Evolutionary conservation across 2,888 invertebrate species (phyloP).

Genomic region (Rapana venosa): DNA sequence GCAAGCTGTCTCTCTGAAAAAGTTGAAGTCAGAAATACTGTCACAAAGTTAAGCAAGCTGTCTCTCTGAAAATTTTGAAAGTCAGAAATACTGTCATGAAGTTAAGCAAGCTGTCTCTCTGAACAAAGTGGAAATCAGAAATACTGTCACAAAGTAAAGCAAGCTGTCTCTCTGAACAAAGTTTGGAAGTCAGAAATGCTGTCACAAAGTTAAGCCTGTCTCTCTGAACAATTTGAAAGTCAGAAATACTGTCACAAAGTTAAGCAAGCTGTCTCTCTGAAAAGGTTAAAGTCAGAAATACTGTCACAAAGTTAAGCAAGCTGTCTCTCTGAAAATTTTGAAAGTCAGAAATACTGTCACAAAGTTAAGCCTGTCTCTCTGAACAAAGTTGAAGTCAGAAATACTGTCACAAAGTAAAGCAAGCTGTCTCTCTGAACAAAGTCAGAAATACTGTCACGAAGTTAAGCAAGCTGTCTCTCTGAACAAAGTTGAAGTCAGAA

Average conservation of each 20-base stretch:
- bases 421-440: background rate
- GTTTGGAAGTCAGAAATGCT: background rate
- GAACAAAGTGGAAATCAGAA: background rate
- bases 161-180: background rate
- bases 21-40: background rate
- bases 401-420: slow-evolving; percentile 84
- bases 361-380: slow-evolving; percentile 82
- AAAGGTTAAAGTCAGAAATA: background rate
- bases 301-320: slow-evolving; percentile 84
- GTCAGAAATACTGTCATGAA: slow-evolving; percentile 81
- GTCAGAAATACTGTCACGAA: slow-evolving; percentile 81
- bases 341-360: slow-evolving; percentile 74
- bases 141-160: slow-evolving; percentile 84
- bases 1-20: background rate
- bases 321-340: background rate
- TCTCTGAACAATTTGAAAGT: background rate
- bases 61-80: background rate
- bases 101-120: slow-evolving; percentile 79
- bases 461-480: slow-evolving; percentile 79
- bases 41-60: slow-evolving; percentile 84
- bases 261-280: slow-evolving; percentile 32
- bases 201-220: slow-evolving; percentile 84
- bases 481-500: background rate
- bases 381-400: background rate
- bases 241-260: slow-evolving; percentile 83